Conservation (phyloP, 2,888 invertebrate species). For the Timandra comae region DNA sequence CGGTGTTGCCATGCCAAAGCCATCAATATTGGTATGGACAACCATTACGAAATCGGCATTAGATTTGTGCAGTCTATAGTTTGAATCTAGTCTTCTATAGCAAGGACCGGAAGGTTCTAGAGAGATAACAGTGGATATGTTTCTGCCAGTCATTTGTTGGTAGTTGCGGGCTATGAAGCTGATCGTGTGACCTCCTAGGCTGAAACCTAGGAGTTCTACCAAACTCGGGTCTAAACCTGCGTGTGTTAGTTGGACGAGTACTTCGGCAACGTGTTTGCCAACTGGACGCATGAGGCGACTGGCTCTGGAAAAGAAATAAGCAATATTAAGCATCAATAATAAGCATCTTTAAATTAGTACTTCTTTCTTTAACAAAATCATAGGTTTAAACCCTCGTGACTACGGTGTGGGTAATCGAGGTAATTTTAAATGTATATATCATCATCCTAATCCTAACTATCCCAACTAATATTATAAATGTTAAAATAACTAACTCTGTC, state of each 20-base stretch:
- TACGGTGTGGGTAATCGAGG: too few species aligned
- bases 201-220: slow-evolving; percentile 60
- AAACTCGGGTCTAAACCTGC: slow-evolving; percentile 50
- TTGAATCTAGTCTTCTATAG: slow-evolving; percentile 42
- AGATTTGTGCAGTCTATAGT: slow-evolving; percentile 46
- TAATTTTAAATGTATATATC: too few species aligned
- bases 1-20: slow-evolving; percentile 57
- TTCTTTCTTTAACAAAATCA: too few species aligned
- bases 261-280: slow-evolving; percentile 58
- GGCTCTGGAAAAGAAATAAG: slow-evolving; percentile 38
- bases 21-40: slow-evolving; percentile 66
- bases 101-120: slow-evolving; percentile 67
- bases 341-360: too few species aligned
- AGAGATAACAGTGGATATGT: slow-evolving; percentile 56
- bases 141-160: slow-evolving; percentile 47
- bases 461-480: too few species aligned
- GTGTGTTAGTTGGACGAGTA: slow-evolving; percentile 44
- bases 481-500: too few species aligned
- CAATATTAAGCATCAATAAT: too few species aligned
- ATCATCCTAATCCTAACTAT: too few species aligned
- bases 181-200: slow-evolving; percentile 60
- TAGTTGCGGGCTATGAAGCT: slow-evolving; percentile 58
- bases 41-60: slow-evolving; percentile 65
- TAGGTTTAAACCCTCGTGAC: too few species aligned
- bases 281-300: slow-evolving; percentile 67